Base-by-base conservation (phyloP, 2,113 vertebrate species). In the Sprattus sprattus region DNA sequence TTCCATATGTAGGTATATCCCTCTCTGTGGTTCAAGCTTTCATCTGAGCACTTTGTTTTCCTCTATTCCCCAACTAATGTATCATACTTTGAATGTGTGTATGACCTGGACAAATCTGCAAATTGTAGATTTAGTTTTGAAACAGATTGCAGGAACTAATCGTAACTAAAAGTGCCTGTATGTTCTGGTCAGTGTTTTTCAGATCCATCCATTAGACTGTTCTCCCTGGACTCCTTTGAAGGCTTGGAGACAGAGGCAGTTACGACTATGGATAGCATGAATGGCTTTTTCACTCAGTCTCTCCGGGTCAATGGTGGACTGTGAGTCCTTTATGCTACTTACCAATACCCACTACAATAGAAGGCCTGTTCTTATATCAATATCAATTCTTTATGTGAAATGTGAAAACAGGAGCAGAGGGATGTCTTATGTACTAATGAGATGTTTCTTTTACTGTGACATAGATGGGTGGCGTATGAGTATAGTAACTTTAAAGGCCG, bases 391-490 rank as follows among this genome's bases (percentile, higher is more conserved):
- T 78, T 78, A 39, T 78, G 25, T 71, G 25, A 10, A 39, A 1
- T 39, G 25, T 78, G 13, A 3, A 39, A 32, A 28, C 28, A 32
- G 28, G 13, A 7, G 67, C 25, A 9, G 28, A 13, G 8, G 3
- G 13, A 28, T 75, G 2, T 75, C 10, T 3, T 1, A 39, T 39
- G 9, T 75, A 32, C 67, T 67, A 44, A 45, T 44, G 28, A 64
- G 22, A 4, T 83, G 75, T 81, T 20, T 81, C 20, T 13, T n/a
- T 67, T 45, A 39, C 18, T 84, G 1, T 54, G 10, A 81, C 82
- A 11, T 81, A 97, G 97, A 85, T 97, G 97, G 97, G 95, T 96
- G 91, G 96, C 91, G 0, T 97, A 96, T 0, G 96, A 97, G 90
- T 96, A 96, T 81, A 91, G 93, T 45, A 93, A 95, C 90, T 97